Evolutionary conservation across 2,888 invertebrate species (phyloP).

Genomic region (Drosophila mimica): DNA sequence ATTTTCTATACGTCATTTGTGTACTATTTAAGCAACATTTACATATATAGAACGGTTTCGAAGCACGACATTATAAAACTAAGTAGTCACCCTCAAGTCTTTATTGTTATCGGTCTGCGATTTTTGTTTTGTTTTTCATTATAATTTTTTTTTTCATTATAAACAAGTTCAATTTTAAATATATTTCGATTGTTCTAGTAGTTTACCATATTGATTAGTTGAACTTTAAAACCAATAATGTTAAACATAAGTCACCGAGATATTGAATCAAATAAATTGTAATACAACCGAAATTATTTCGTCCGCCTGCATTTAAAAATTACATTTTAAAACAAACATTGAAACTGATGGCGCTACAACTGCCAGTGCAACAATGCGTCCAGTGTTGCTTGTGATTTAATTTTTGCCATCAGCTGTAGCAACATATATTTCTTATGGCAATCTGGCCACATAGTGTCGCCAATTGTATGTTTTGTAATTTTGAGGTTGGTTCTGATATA

Average conservation of each 20-base stretch:
- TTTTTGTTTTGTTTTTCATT: constrained; percentile 44
- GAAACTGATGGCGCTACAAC: constrained; percentile 7
- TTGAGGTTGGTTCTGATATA: constrained; percentile 65
- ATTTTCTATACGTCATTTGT: constrained; percentile 52
- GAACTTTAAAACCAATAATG: constrained; percentile 48
- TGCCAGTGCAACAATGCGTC: constrained; percentile 29
- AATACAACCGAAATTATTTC: constrained; percentile 22
- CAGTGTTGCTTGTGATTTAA: constrained; percentile 7
- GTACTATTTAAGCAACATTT: constrained; percentile 41
- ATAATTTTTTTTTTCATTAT: constrained; percentile 13
- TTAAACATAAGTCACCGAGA: constrained; percentile 49
- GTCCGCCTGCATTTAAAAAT: background rate
- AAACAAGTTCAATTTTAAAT: constrained; percentile 13
- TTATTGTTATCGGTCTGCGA: constrained; percentile 49
- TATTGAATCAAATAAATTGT: constrained; percentile 58
- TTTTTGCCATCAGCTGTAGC: constrained; percentile 31
- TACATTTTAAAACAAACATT: background rate
- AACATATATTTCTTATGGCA: background rate
- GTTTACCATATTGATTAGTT: constrained; percentile 53
- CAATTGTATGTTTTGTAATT: constrained; percentile 67
- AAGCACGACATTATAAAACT: constrained; percentile 42
- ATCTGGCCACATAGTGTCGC: constrained; percentile 39
- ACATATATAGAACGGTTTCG: constrained; percentile 45
- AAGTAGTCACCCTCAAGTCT: constrained; percentile 47
- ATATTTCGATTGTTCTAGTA: constrained; percentile 34